Conservation (phyloP, 2,113 vertebrate species). For the Catagonus wagneri region DNA sequence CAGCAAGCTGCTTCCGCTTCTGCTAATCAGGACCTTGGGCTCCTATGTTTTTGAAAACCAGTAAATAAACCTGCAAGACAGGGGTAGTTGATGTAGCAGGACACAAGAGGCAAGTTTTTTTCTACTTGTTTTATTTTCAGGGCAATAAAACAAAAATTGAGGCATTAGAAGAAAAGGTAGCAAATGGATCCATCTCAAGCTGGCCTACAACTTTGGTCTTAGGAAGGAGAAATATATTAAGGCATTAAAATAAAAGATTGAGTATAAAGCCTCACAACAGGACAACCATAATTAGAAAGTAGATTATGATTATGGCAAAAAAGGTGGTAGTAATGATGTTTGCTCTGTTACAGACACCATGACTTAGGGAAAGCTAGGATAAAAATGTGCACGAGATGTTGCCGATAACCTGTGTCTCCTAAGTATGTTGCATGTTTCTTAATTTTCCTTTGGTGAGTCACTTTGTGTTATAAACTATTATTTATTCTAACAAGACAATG, state of each 20-base stretch:
- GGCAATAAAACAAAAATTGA: conserved; percentile 62
- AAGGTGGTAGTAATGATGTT: background rate
- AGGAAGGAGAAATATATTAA: conserved; percentile 1
- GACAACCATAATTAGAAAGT: conserved; percentile 43
- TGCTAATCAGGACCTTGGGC: conserved; percentile 55
- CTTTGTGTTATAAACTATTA: conserved; percentile 65
- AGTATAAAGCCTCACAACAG: background rate
- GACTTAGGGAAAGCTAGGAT: background rate
- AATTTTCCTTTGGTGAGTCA: conserved; percentile 67
- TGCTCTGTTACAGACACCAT: background rate
- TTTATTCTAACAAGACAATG: conserved; percentile 71
- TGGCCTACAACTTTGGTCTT: background rate
- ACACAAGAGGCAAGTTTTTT: conserved; percentile 55
- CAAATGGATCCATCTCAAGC: background rate
- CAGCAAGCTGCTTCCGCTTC: conserved; percentile 28
- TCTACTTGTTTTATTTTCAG: conserved; percentile 34
- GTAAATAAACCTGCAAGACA: conserved; percentile 55
- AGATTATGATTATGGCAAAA: conserved; percentile 24
- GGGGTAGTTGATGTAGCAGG: background rate
- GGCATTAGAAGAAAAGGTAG: background rate
- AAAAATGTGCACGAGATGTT: background rate
- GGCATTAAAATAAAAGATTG: conserved; percentile 5
- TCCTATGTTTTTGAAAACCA: conserved; percentile 61
- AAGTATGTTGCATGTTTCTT: conserved; percentile 11
- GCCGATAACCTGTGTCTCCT: background rate